phyloP scores from a whole-genome alignment of 1,140 invertebrate genomes.

The Sipha flava region DNA sequence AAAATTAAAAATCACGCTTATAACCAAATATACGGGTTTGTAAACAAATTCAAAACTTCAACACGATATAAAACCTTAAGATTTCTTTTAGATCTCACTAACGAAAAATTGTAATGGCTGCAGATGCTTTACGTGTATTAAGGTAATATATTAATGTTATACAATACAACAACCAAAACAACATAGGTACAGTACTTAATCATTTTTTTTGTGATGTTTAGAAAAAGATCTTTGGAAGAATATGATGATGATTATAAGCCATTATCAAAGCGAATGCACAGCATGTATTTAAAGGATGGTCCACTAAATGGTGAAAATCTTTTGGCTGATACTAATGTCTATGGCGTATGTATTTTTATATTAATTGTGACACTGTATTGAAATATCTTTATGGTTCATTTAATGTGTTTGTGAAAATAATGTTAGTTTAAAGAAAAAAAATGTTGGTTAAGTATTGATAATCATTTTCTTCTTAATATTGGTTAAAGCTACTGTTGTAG shows the following conservation, averaged over 20 bases:
- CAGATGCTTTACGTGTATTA: neutral
- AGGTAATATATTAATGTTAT: neutral
- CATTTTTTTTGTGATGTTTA: neutral
- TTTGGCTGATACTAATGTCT: neutral
- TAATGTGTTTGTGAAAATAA: too few species aligned
- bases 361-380: too few species aligned
- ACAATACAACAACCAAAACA: neutral
- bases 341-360: neutral
- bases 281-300: constrained; percentile 6
- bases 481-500: too few species aligned
- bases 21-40: too few species aligned
- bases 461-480: too few species aligned
- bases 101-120: neutral
- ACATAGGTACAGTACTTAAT: neutral
- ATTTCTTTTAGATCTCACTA: too few species aligned
- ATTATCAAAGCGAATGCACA: constrained; percentile 14
- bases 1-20: too few species aligned
- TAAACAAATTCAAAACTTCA: too few species aligned
- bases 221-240: constrained; percentile 20
- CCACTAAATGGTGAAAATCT: neutral
- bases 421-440: too few species aligned
- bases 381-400: too few species aligned
- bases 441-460: too few species aligned
- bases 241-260: constrained; percentile 25
- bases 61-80: too few species aligned